Base-by-base conservation (phyloP, 2,113 vertebrate genomes). In the Poicephalus meyeri region DNA sequence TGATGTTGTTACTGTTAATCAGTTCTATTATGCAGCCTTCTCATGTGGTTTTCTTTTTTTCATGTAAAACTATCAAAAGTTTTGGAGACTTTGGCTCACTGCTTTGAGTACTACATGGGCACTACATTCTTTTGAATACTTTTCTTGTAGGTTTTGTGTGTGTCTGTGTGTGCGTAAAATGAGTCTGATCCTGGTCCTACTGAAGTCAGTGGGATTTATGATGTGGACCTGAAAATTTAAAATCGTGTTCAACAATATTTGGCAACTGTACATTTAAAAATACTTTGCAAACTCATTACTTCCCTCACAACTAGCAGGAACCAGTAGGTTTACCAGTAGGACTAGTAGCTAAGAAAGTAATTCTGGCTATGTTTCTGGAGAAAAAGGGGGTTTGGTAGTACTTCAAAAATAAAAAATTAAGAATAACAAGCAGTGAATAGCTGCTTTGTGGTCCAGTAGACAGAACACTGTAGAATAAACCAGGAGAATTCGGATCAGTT, bases 361-460 rank as follows among this genome's bases (percentile, higher is more conserved):
- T 74, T 71, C 39, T 85, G 73, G 20, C 20, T 73, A 16, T 66
- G 46, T 19, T 96, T 93, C 49, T 66, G 39, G 37, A 80, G 41
- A 66, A 86, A 72, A 70, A 53, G 8, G 2, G 31, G 24, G 13
- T 3, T 86, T 46, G 33, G 25, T 88, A 63, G 28, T 26, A 55
- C 31, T 80, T 68, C 5, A 83, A 60, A 60, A 80, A 88, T 82
- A 1, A 80, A 83, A 74, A 92, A 66, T 25, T 80, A 47, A 50
- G 77, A 93, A 66, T 80, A 88, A 63, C 16, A 70, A 68, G 46
- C 39, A 80, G 19, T 70, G 64, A 93, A 72, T 90, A 61, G 71
- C 53, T 83, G 49, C 86, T 88, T 91, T 97, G 85, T 94, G 24
- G 52, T 80, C n/a, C 44, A 64, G 37, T 88, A 81, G 72, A 61